Percentiles rank a stretch among this genome's conserved stretches.
Conservation (phyloP, 37 sponge, comb jelly and placozoan species). For the Hormiphora californensis region DNA sequence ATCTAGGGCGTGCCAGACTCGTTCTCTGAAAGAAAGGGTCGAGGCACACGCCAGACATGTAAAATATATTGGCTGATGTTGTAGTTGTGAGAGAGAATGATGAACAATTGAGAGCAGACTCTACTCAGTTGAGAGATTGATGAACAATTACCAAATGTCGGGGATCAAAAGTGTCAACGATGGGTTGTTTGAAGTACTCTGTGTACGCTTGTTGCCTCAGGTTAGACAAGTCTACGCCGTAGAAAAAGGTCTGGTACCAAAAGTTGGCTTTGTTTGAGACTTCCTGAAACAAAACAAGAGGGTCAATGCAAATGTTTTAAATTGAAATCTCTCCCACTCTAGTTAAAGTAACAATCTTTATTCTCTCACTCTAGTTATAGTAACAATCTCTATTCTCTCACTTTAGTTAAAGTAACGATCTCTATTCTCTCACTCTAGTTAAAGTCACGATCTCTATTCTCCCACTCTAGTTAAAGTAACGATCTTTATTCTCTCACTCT, state of each 20-base stretch:
- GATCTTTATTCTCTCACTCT: too few species aligned
- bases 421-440: too few species aligned
- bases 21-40: too few species aligned
- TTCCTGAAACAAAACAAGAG: background rate
- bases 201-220: slow-evolving; percentile 65
- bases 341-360: too few species aligned
- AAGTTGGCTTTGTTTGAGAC: slow-evolving; percentile 53
- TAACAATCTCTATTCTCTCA: too few species aligned
- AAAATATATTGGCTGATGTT: background rate
- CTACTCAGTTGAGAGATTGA: background rate
- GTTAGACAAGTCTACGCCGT: slow-evolving; percentile 80
- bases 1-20: background rate
- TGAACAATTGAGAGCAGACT: background rate
- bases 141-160: background rate
- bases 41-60: background rate
- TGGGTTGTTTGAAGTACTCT: slow-evolving; percentile 92
- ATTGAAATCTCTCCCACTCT: too few species aligned
- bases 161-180: slow-evolving; percentile 61
- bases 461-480: too few species aligned
- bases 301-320: too few species aligned
- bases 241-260: slow-evolving; percentile 81
- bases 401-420: too few species aligned
- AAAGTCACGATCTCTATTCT: too few species aligned
- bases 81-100: background rate
- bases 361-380: too few species aligned